Conservation (phyloP, 2,113 vertebrate genomes). For the Martes martes region DNA sequence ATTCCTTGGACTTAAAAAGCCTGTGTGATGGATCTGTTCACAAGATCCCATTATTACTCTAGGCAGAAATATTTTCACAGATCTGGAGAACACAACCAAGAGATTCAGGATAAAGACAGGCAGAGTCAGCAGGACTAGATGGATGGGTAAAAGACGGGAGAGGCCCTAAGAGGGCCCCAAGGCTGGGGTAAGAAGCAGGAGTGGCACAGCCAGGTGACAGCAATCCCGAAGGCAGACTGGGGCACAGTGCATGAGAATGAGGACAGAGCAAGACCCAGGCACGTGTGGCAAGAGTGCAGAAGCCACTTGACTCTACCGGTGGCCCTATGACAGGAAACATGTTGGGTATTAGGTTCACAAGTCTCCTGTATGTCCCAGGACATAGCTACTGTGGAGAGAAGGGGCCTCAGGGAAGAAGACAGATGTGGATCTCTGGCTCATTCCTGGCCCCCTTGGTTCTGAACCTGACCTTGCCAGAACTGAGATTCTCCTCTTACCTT, state of each 20-base stretch:
- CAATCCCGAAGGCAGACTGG: not conserved
- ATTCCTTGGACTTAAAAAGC: not conserved
- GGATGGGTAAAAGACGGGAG: not conserved
- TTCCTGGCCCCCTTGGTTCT: not conserved
- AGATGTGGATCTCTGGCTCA: not conserved
- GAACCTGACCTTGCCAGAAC: not conserved
- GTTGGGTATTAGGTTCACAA: not conserved
- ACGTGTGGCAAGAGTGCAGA: not conserved
- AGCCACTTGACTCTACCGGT: not conserved
- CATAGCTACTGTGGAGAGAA: not conserved
- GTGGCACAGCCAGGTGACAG: not conserved
- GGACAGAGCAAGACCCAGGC: not conserved
- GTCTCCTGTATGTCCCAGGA: not conserved
- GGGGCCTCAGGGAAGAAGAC: not conserved
- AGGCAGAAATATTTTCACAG: not conserved
- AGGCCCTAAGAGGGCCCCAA: not conserved
- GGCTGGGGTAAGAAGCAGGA: not conserved
- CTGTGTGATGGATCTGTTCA: not conserved
- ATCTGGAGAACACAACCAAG: not conserved
- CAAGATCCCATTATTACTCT: not conserved
- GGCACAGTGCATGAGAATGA: not conserved
- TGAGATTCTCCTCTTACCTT: not conserved
- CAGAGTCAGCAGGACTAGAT: not conserved
- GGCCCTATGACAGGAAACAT: not conserved
- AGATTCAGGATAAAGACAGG: not conserved